phyloP scores from a whole-genome alignment of 1,140 invertebrate species.

The Drosophila asahinai region DNA sequence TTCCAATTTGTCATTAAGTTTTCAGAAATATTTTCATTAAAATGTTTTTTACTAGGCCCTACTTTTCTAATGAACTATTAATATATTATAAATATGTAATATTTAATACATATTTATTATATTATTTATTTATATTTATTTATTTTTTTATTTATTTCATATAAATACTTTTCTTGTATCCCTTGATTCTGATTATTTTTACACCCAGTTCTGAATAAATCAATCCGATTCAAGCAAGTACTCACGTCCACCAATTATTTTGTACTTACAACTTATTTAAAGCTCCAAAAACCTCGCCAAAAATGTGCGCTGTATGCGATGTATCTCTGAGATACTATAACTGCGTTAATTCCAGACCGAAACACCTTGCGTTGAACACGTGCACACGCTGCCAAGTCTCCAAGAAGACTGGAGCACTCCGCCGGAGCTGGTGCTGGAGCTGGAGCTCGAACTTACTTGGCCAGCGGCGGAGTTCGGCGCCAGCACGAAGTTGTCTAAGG shows the following conservation, averaged over 20 bases:
- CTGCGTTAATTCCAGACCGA: conserved; percentile 13
- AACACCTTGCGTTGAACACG: conserved; percentile 54
- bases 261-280: conserved; percentile 20
- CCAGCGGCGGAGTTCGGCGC: conserved; percentile 66
- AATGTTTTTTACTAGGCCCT: background rate
- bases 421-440: conserved; percentile 24
- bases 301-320: conserved; percentile 14
- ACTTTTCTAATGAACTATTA: background rate
- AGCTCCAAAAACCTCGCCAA: conserved; percentile 26
- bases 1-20: too few relatives aligned
- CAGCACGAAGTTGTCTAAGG: conserved; percentile 55
- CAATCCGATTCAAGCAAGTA: background rate
- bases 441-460: conserved; percentile 44
- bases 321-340: conserved; percentile 18
- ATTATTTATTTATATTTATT: too few relatives aligned
- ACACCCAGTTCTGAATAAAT: background rate
- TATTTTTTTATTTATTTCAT: too few relatives aligned
- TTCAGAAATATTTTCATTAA: too few relatives aligned
- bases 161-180: background rate
- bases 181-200: background rate
- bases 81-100: conserved; percentile 5
- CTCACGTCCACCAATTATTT: background rate
- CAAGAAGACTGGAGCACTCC: conserved; percentile 67
- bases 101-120: too few relatives aligned
- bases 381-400: conserved; percentile 76